phyloP scores from a whole-genome alignment of 2,113 vertebrate species.

The Cavia aperea region DNA sequence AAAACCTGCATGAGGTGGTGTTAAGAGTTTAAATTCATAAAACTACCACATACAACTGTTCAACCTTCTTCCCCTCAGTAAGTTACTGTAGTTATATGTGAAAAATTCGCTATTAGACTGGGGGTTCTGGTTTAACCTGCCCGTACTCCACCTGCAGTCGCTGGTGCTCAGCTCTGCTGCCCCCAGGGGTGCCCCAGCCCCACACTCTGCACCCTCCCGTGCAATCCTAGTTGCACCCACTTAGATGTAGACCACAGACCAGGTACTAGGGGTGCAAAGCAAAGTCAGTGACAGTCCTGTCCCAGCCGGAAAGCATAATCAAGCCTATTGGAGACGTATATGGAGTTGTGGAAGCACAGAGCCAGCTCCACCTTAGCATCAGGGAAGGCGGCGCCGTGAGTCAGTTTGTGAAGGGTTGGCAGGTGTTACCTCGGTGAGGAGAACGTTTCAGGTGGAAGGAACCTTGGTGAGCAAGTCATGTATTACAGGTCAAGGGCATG shows the following conservation, averaged over 20 bases:
- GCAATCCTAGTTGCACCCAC: background rate
- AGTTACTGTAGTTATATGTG: background rate
- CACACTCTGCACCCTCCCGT: background rate
- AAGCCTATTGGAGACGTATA: rapidly evolving
- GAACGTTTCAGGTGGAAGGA: background rate
- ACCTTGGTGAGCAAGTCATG: background rate
- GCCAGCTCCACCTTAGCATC: background rate
- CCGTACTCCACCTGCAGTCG: rapidly evolving
- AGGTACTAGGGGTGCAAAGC: background rate
- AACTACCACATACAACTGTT: background rate
- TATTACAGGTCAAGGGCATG: rapidly evolving
- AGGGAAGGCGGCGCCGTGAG: background rate
- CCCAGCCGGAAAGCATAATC: background rate
- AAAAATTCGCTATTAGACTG: background rate
- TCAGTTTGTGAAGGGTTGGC: background rate
- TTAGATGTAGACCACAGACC: background rate
- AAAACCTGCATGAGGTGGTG: background rate
- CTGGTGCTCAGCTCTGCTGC: background rate
- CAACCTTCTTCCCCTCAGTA: background rate
- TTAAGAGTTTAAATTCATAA: slow-evolving; percentile 30
- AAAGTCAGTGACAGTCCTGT: background rate
- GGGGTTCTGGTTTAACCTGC: background rate
- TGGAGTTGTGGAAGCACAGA: background rate
- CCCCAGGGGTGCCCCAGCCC: background rate
- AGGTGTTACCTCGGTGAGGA: background rate